phyloP scores from a whole-genome alignment of 1,140 invertebrate genomes.

The Neuroterus valhalla region DNA sequence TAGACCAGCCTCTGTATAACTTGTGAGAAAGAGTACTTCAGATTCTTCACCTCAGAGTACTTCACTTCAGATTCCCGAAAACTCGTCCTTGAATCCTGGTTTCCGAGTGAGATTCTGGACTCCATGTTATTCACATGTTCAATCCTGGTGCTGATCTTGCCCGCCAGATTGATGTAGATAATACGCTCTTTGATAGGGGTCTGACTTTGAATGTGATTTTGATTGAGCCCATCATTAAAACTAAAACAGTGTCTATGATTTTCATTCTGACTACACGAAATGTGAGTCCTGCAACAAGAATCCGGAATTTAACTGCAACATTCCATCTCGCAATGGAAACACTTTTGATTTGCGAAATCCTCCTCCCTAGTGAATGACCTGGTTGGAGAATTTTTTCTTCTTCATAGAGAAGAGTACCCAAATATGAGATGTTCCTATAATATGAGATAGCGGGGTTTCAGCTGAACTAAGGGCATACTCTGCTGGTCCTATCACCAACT shows the following conservation, averaged over 20 bases:
- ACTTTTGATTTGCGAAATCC: slow-evolving; percentile 29
- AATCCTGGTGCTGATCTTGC: slow-evolving; percentile 65
- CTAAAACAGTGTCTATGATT: no score
- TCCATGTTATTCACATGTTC: slow-evolving; percentile 60
- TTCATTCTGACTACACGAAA: background rate
- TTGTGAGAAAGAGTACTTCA: background rate
- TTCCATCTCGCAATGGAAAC: no score
- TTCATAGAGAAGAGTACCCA: no score
- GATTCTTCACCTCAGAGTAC: background rate
- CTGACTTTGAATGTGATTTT: slow-evolving; percentile 19
- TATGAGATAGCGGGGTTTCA: no score
- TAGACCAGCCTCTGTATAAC: background rate
- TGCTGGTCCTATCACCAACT: no score
- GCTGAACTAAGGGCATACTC: no score
- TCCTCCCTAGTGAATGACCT: slow-evolving; percentile 39
- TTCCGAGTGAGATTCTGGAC: slow-evolving; percentile 60
- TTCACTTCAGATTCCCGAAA: slow-evolving; percentile 45
- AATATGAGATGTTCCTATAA: no score
- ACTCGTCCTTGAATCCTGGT: slow-evolving; percentile 42
- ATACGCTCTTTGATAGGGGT: slow-evolving; percentile 53
- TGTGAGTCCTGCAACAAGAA: background rate
- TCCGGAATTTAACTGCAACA: background rate
- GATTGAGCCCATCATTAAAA: slow-evolving; percentile 10
- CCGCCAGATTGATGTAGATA: slow-evolving; percentile 65
- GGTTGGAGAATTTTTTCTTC: no score